Evolutionary conservation across 2,888 invertebrate species (phyloP).

Genomic region (Stenoptilia bipunctidactyla): DNA sequence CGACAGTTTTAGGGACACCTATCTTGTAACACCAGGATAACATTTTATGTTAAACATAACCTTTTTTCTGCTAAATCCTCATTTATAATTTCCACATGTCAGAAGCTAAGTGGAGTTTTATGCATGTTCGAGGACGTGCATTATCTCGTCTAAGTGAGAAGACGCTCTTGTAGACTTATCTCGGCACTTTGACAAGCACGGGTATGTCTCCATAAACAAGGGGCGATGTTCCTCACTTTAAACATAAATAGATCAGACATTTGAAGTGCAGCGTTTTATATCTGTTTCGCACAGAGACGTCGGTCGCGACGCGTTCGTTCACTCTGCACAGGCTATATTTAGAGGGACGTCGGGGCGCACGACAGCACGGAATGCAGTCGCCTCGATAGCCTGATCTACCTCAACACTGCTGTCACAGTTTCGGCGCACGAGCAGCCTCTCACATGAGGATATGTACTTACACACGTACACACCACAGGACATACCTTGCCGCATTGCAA

Average conservation of each 20-base stretch:
- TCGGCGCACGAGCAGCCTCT: conserved; percentile 45
- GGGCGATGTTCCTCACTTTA: not conserved
- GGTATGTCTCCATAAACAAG: conserved; percentile 1
- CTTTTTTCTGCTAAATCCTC: too few species aligned
- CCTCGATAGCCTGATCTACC: conserved; percentile 45
- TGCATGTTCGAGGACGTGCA: not conserved
- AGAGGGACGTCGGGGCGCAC: conserved; percentile 34
- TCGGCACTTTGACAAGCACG: not conserved
- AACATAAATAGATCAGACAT: not conserved
- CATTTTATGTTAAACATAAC: too few species aligned
- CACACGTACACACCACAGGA: conserved; percentile 13
- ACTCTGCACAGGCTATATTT: conserved; percentile 60
- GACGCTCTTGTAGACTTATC: not conserved
- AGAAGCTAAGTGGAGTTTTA: conserved; percentile 1
- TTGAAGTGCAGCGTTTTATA: not conserved
- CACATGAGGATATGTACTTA: conserved; percentile 13
- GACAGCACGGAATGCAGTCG: conserved; percentile 50
- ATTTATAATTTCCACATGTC: not conserved
- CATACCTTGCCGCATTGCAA: conserved; percentile 2
- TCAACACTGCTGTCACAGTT: conserved; percentile 54
- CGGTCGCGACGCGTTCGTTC: conserved; percentile 49
- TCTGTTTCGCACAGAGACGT: conserved; percentile 12
- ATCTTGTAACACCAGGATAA: too few species aligned
- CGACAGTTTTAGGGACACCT: too few species aligned
- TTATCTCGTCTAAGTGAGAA: not conserved